Percentiles rank a stretch among this genome's conserved stretches.
Conservation (phyloP, 1,140 invertebrate species). For the Scaptodrosophila lebanonensis region DNA sequence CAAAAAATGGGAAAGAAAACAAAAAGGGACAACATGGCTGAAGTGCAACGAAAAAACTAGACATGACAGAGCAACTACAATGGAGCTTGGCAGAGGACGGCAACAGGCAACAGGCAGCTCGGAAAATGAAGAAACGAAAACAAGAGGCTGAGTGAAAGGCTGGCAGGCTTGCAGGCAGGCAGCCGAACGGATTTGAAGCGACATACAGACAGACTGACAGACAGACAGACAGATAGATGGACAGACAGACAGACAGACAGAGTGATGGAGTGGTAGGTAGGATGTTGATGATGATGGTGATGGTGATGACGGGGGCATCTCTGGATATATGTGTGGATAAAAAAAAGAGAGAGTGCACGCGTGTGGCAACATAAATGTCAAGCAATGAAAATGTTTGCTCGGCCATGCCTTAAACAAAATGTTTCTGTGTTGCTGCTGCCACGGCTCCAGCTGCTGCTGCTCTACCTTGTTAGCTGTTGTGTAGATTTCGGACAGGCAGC, state of each 20-base stretch:
- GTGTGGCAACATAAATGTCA: slow-evolving; percentile 50
- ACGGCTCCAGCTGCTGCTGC: slow-evolving; percentile 36
- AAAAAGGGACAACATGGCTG: too few species aligned
- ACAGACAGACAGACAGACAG: slow-evolving; percentile 32
- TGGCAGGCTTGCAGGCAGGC: too few species aligned
- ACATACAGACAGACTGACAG: slow-evolving; percentile 50
- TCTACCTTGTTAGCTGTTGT: slow-evolving; percentile 67
- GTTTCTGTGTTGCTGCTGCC: slow-evolving; percentile 13
- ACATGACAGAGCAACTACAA: slow-evolving; percentile 25
- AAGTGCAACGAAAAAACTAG: slow-evolving; percentile 3
- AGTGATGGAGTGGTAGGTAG: slow-evolving; percentile 38
- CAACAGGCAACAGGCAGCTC: slow-evolving; percentile 20
- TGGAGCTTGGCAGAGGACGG: slow-evolving; percentile 19
- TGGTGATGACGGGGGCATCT: too few species aligned
- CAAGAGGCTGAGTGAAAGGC: too few species aligned
- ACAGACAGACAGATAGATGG: slow-evolving; percentile 41
- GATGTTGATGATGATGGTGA: too few species aligned
- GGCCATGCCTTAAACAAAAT: slow-evolving; percentile 65
- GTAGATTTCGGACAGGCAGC: slow-evolving; percentile 28
- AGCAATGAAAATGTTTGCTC: slow-evolving; percentile 67
- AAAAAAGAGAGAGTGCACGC: slow-evolving; percentile 1
- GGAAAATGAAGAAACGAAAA: slow-evolving; percentile 6
- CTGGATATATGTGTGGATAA: slow-evolving; percentile 2
- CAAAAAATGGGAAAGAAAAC: too few species aligned
- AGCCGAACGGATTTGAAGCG: slow-evolving; percentile 53